A percentile compares a stretch with the other conserved stretches of the same genome.
Evolutionary conservation across 1,140 invertebrate species (phyloP).

Genomic region (Calliopsis andreniformis): DNA sequence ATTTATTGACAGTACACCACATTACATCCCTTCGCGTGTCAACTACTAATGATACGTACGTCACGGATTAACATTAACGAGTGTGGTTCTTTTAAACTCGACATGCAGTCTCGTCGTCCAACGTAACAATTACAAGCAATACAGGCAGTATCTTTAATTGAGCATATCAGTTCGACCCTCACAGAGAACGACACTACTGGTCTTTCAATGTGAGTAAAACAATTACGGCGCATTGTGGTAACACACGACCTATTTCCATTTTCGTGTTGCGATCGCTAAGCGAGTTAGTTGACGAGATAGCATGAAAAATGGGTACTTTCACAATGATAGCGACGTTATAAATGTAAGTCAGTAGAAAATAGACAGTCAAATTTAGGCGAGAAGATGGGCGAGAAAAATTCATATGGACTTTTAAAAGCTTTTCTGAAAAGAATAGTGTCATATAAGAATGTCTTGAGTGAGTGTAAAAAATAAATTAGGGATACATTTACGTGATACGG

Average conservation of each 20-base stretch:
- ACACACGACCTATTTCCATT: slow-evolving; percentile 10
- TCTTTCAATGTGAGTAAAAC: neutral
- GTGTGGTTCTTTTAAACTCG: slow-evolving; percentile 2
- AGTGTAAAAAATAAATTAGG: no score
- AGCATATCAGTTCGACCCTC: neutral
- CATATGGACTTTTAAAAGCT: no score
- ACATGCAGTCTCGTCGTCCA: neutral
- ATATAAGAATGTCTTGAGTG: no score
- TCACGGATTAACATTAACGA: neutral
- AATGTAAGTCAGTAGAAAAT: no score
- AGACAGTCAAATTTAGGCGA: no score
- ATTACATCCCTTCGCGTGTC: neutral
- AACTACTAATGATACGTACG: neutral
- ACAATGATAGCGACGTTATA: no score
- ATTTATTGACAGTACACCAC: neutral
- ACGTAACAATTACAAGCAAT: neutral
- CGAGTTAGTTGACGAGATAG: neutral
- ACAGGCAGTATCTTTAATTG: slow-evolving; percentile 14
- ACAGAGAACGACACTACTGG: slow-evolving; percentile 9
- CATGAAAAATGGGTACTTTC: neutral
- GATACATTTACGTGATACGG: no score
- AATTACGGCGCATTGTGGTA: neutral
- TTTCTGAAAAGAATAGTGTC: no score
- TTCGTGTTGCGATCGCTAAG: neutral
- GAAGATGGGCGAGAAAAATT: no score